Conservation (phyloP, 2,113 vertebrate genomes). For the Dunckerocampus dactyliophorus region DNA sequence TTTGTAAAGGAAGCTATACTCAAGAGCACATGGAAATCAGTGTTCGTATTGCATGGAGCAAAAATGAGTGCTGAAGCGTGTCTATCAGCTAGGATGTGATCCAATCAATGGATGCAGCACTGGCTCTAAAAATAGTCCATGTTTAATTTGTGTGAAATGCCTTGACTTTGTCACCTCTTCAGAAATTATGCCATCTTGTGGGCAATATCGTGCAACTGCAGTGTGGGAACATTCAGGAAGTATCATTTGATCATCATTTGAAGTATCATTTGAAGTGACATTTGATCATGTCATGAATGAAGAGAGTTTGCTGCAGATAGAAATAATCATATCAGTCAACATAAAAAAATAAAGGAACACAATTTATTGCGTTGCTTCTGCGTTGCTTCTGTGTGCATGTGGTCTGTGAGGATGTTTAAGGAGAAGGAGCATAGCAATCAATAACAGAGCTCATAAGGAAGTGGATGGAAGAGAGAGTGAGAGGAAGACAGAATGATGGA, state of each 20-base stretch:
- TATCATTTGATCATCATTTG: constrained; percentile 6
- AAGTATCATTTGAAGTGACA: too few relatives aligned
- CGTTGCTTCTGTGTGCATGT: too few relatives aligned
- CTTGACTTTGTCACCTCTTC: constrained; percentile 10
- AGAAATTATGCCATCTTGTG: constrained; percentile 60
- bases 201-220: constrained; percentile 20
- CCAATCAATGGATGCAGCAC: constrained; percentile 18
- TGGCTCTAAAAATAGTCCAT: constrained; percentile 53
- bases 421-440: constrained; percentile 13
- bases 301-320: neutral
- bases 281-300: constrained; percentile 13
- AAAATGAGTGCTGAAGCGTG: constrained; percentile 6
- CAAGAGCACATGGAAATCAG: neutral
- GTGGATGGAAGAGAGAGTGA: neutral
- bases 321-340: too few relatives aligned
- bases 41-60: constrained; percentile 4
- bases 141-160: constrained; percentile 41
- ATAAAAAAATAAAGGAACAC: neutral
- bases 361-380: neutral
- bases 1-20: neutral
- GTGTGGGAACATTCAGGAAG: neutral
- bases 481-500: constrained; percentile 26
- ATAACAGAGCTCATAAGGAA: constrained; percentile 9
- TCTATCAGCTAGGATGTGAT: constrained; percentile 29
- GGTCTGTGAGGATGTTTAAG: neutral